Conservation (phyloP, 2,888 invertebrate genomes). For the Hesperia comma region DNA sequence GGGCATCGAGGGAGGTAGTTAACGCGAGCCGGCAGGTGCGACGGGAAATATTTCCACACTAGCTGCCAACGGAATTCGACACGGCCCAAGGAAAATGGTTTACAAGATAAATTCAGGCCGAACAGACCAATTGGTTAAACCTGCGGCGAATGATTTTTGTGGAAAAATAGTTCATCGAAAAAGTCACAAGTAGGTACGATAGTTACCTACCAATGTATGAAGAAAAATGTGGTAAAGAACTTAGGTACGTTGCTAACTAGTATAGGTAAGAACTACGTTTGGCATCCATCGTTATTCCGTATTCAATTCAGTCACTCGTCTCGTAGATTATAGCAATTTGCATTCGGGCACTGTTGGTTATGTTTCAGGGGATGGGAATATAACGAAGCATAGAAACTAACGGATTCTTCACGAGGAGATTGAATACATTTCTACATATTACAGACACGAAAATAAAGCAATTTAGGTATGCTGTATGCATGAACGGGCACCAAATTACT, state of each 20-base stretch:
- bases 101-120: constrained; percentile 56
- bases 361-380: neutral
- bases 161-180: constrained; percentile 41
- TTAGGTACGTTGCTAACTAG: neutral
- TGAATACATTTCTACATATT: too few species aligned
- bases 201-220: neutral
- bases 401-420: neutral
- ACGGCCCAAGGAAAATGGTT: constrained; percentile 52
- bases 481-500: too few species aligned
- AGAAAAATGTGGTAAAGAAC: too few species aligned
- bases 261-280: neutral
- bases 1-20: constrained; percentile 57
- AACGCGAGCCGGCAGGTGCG: constrained; percentile 67
- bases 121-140: constrained; percentile 46
- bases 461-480: too few species aligned
- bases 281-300: neutral
- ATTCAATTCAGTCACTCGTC: constrained; percentile 4
- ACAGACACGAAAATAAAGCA: neutral
- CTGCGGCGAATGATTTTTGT: constrained; percentile 31
- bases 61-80: constrained; percentile 25
- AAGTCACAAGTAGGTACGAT: neutral
- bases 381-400: neutral
- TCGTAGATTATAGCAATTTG: neutral
- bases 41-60: constrained; percentile 57
- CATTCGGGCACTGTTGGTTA: neutral